phyloP scores from a whole-genome alignment of 2,888 invertebrate species.

The Parnassius apollo region DNA sequence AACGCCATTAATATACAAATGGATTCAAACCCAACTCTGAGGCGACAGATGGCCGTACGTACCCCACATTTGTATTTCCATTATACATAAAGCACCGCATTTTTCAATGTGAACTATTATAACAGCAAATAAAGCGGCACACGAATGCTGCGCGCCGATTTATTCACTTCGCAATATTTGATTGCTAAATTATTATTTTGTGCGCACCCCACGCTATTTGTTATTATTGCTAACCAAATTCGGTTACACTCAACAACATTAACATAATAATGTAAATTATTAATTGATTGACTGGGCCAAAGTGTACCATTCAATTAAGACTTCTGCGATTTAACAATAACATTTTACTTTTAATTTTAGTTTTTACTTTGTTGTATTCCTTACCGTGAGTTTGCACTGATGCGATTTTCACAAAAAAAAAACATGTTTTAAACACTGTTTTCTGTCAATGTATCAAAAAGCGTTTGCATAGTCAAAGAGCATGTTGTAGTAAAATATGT shows the following conservation, averaged over 20 bases:
- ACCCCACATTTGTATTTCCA: conserved; percentile 50
- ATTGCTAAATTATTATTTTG: conserved; percentile 22
- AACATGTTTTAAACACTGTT: too few relatives aligned
- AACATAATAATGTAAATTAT: conserved; percentile 18
- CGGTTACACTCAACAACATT: conserved; percentile 18
- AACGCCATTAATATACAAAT: conserved; percentile 49
- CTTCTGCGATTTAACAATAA: too few relatives aligned
- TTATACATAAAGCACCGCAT: conserved; percentile 45
- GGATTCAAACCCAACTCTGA: conserved; percentile 42
- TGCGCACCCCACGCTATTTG: conserved; percentile 6
- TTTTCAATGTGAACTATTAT: conserved; percentile 42
- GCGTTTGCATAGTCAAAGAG: too few relatives aligned
- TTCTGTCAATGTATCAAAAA: too few relatives aligned
- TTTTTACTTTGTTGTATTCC: too few relatives aligned
- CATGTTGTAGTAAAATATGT: too few relatives aligned
- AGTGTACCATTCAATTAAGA: too few relatives aligned
- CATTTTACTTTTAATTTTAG: too few relatives aligned
- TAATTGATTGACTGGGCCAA: conserved; percentile 2
- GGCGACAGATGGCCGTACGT: conserved; percentile 61
- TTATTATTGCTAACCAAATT: conserved; percentile 19
- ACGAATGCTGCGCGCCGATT: conserved; percentile 18
- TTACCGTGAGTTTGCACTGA: too few relatives aligned
- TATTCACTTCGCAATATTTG: conserved; percentile 15
- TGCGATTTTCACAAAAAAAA: too few relatives aligned
- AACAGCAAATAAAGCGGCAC: conserved; percentile 42